These are phyloP conservation scores for Sebastes glaucus DNA, from an alignment of 2,797 vertebrate genomes.

Conservation along the genomic window DNA sequence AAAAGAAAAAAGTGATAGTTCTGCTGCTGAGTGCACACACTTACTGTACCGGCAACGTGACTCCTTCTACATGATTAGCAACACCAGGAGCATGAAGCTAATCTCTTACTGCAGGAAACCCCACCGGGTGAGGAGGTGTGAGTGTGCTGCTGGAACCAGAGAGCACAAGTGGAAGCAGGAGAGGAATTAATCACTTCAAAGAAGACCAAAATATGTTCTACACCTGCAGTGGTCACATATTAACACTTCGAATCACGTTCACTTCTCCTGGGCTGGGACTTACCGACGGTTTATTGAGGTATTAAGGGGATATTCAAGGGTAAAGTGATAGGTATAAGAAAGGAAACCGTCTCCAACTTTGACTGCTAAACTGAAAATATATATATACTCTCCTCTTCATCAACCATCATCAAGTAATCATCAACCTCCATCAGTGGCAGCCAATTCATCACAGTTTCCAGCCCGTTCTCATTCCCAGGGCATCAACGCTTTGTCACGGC, in stretches of 20 bases:
- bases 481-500: too few relatives aligned
- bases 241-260: constrained; percentile 64
- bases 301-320: constrained; percentile 48
- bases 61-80: constrained; percentile 73
- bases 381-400: not conserved
- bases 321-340: constrained; percentile 28
- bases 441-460: not conserved
- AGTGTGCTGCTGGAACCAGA: constrained; percentile 43
- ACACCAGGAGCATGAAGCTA: constrained; percentile 68
- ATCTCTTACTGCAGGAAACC: constrained; percentile 70
- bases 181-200: constrained; percentile 73
- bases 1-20: not conserved
- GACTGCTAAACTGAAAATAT: constrained; percentile 4
- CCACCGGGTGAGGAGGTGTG: constrained; percentile 55
- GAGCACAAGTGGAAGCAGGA: constrained; percentile 53
- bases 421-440: not conserved
- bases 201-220: constrained; percentile 58
- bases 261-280: constrained; percentile 46
- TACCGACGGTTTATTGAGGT: constrained; percentile 43
- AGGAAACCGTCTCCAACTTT: constrained; percentile 13
- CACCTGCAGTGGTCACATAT: constrained; percentile 68
- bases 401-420: not conserved
- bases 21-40: constrained; percentile 18
- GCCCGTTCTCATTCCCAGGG: too few relatives aligned
- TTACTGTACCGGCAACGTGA: constrained; percentile 47